phyloP scores from a whole-genome alignment of 2,113 vertebrate genomes.

The Acrocephalus kingi region DNA sequence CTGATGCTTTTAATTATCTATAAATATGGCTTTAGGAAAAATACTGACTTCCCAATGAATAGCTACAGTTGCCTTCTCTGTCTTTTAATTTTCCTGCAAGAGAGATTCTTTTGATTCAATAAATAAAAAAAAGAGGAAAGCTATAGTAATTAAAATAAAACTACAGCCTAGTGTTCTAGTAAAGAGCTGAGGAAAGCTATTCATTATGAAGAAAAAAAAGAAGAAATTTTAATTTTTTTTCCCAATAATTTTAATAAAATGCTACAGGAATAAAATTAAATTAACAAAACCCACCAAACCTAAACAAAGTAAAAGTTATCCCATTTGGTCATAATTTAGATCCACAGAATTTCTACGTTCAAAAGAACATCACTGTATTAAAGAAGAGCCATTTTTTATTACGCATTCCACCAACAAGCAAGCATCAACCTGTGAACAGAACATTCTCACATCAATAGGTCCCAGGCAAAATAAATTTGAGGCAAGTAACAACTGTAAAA shows the following conservation, averaged over 20 bases:
- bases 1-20: neutral
- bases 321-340: neutral
- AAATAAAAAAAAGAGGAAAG: conserved; percentile 20
- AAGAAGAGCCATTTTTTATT: neutral
- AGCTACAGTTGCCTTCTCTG: neutral
- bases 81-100: neutral
- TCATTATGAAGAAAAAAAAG: neutral
- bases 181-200: neutral
- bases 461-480: neutral
- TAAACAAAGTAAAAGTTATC: neutral
- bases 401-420: neutral
- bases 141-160: neutral
- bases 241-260: neutral
- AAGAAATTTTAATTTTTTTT: neutral
- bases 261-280: neutral
- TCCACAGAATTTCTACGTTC: neutral
- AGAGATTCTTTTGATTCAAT: neutral
- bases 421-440: neutral
- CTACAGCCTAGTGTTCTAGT: neutral
- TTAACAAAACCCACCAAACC: neutral
- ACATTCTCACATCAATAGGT: neutral
- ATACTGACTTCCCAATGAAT: neutral
- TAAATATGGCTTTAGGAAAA: neutral
- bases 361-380: neutral
- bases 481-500: neutral